phyloP scores from a whole-genome alignment of 30 jellyfish, hydroid and myxozoan genomes.

The Aurelia coerulea region DNA sequence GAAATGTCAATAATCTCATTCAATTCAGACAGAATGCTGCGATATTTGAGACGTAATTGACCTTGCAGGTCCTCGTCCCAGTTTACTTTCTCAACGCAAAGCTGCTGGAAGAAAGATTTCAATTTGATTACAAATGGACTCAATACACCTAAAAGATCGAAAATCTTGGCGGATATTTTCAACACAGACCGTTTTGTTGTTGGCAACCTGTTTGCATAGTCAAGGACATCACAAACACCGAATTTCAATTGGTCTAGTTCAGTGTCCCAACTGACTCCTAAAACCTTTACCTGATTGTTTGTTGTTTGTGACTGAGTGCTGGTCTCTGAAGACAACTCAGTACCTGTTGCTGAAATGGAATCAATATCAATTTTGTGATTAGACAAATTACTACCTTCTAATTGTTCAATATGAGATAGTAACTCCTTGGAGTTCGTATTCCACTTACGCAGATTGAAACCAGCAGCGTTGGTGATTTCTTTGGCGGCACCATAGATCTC shows the following conservation, averaged over 20 bases:
- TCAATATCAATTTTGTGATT: slow-evolving; percentile 7
- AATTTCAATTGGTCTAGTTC: too few relatives aligned
- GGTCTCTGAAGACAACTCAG: too few relatives aligned
- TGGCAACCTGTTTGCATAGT: neutral
- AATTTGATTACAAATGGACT: slow-evolving; percentile 38
- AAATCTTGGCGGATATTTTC: slow-evolving; percentile 51
- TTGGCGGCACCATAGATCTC: slow-evolving; percentile 28
- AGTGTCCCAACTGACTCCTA: too few relatives aligned
- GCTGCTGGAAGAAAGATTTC: slow-evolving; percentile 46
- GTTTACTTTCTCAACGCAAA: too few relatives aligned
- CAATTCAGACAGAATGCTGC: neutral
- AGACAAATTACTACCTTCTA: neutral
- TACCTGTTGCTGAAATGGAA: too few relatives aligned
- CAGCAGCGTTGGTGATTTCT: slow-evolving; percentile 25
- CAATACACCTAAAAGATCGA: slow-evolving; percentile 77
- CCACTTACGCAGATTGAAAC: slow-evolving; percentile 49
- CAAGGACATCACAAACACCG: too few relatives aligned
- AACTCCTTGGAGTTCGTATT: slow-evolving; percentile 17
- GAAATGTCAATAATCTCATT: slow-evolving; percentile 1
- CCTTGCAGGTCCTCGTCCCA: slow-evolving; percentile 62
- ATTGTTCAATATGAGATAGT: neutral
- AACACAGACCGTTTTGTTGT: slow-evolving; percentile 46
- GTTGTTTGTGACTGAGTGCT: too few relatives aligned
- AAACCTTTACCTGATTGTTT: too few relatives aligned
- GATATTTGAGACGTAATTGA: slow-evolving; percentile 2